These are phyloP conservation scores for Falco punctatus DNA, from an alignment of 2,113 vertebrate species.

Conservation along the genomic window DNA sequence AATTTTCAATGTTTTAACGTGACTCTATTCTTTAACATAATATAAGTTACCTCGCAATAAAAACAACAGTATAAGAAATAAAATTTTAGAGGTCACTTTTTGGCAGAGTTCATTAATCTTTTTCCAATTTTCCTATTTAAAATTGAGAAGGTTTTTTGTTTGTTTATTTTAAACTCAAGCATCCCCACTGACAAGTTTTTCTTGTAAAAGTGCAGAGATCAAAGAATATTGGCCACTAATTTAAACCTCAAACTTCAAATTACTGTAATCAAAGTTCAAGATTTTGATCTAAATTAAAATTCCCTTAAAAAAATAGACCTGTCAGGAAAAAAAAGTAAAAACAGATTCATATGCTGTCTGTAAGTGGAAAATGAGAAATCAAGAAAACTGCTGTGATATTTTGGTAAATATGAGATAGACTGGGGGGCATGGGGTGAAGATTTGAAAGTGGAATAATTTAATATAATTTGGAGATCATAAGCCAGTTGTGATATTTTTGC, in stretches of 20 bases:
- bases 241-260: neutral
- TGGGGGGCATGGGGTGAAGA: rapidly evolving
- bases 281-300: neutral
- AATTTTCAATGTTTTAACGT: neutral
- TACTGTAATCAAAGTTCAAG: neutral
- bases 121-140: neutral
- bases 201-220: neutral
- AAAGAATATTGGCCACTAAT: neutral
- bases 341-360: neutral
- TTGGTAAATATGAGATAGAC: neutral
- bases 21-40: neutral
- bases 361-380: neutral
- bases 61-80: neutral
- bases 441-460: neutral
- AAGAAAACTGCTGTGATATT: neutral
- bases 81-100: neutral
- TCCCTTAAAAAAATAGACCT: neutral
- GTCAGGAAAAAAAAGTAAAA: neutral
- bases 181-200: neutral
- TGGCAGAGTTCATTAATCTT: neutral
- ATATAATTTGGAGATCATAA: neutral
- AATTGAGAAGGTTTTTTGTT: rapidly evolving
- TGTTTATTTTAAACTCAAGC: neutral
- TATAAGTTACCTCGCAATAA: neutral
- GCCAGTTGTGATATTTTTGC: neutral